Evolutionary conservation across 2,113 vertebrate genomes (phyloP).

Genomic region (Corynorhinus townsendii): DNA sequence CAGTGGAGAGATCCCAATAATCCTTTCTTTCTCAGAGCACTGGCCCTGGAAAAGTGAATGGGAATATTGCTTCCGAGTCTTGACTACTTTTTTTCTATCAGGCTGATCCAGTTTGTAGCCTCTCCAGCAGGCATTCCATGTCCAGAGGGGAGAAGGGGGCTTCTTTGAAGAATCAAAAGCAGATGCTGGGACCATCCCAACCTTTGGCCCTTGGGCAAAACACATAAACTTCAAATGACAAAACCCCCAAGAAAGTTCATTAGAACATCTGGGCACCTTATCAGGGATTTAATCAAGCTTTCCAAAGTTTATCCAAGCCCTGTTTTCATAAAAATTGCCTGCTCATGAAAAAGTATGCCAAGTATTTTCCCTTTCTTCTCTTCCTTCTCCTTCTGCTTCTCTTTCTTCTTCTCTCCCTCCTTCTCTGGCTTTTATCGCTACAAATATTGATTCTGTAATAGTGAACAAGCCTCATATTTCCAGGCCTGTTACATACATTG

Average conservation of each 20-base stretch:
- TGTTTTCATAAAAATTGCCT: constrained; percentile 80
- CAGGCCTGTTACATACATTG: constrained; percentile 13
- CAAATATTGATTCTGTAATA: constrained; percentile 56
- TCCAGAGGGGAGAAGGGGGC: constrained; percentile 62
- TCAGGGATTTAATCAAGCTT: constrained; percentile 82
- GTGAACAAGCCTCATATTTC: constrained; percentile 31
- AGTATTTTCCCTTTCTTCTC: background rate
- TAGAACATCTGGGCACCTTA: constrained; percentile 83
- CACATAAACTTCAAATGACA: constrained; percentile 77
- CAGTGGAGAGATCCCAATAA: constrained; percentile 29
- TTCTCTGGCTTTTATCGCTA: background rate
- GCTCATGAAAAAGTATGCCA: constrained; percentile 71
- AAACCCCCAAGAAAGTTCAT: constrained; percentile 76
- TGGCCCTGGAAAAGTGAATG: constrained; percentile 39
- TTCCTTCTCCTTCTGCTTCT: background rate
- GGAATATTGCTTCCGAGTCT: constrained; percentile 79
- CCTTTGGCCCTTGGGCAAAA: constrained; percentile 76
- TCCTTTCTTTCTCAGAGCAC: constrained; percentile 52
- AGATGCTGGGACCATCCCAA: constrained; percentile 76
- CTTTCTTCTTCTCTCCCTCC: background rate
- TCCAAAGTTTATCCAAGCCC: constrained; percentile 76
- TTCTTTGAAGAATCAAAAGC: constrained; percentile 78
- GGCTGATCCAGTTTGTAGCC: constrained; percentile 71
- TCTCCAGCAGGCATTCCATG: constrained; percentile 72
- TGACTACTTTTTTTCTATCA: constrained; percentile 64